phyloP scores from a whole-genome alignment of 2,797 vertebrate genomes.

The Rhinogobio ventralis region DNA sequence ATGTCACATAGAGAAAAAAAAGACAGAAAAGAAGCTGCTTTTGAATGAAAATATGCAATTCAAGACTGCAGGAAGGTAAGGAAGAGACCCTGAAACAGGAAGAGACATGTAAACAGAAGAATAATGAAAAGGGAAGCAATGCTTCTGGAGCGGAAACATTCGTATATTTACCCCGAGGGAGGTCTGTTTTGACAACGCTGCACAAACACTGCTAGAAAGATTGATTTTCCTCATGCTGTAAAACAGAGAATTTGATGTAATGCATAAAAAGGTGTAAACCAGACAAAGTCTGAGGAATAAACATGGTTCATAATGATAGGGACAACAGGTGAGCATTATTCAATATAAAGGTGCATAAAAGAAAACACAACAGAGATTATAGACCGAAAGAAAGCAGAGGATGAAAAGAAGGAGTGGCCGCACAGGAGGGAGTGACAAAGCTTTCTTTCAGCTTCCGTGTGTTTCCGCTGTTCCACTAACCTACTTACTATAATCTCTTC shows the following conservation, averaged over 20 bases:
- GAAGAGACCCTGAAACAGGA: conserved; percentile 41
- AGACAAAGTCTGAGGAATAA: neutral
- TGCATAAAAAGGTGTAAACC: neutral
- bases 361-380: neutral
- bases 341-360: conserved; percentile 44
- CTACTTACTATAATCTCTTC: conserved; percentile 80
- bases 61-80: neutral
- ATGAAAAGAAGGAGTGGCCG: conserved; percentile 29
- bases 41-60: conserved; percentile 1
- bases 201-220: conserved; percentile 23
- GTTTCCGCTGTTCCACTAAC: conserved; percentile 77
- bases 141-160: conserved; percentile 23
- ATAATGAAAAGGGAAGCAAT: conserved; percentile 25
- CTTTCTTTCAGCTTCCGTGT: conserved; percentile 59
- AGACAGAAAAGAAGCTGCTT: conserved; percentile 41
- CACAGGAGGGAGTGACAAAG: conserved; percentile 68
- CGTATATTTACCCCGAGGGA: conserved; percentile 10
- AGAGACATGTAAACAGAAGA: conserved; percentile 25
- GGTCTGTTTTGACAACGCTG: conserved; percentile 45
- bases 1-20: neutral
- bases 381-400: conserved; percentile 40
- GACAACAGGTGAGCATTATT: conserved; percentile 58
- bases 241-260: neutral
- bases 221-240: conserved; percentile 6
- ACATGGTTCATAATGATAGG: conserved; percentile 13